Conservation (phyloP, 2,113 vertebrate species). For the Zapornia atra region DNA sequence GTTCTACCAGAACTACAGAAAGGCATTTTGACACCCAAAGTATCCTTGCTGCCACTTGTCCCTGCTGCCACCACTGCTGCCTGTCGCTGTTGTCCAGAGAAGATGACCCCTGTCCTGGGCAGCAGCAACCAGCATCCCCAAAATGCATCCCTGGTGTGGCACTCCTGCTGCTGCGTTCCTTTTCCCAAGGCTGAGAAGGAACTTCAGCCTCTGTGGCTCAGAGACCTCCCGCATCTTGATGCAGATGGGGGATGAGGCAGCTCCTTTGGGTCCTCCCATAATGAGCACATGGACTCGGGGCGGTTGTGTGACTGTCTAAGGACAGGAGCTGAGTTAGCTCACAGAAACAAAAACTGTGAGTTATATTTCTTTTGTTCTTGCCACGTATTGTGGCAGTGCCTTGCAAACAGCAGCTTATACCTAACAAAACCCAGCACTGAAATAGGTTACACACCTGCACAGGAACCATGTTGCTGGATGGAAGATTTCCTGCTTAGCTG, state of each 20-base stretch:
- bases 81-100: fast-evolving
- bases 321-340: not conserved
- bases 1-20: not conserved
- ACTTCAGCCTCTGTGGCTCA: fast-evolving
- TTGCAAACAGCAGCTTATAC: not conserved
- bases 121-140: not conserved
- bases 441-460: fast-evolving
- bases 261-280: not conserved
- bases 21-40: not conserved
- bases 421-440: not conserved
- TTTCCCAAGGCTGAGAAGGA: not conserved
- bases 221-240: not conserved
- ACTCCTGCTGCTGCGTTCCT: not conserved
- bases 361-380: not conserved
- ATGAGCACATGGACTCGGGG: not conserved
- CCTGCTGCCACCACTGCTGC: not conserved
- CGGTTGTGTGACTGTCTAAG: not conserved
- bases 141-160: not conserved
- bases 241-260: not conserved
- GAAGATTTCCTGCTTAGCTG: not conserved
- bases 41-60: not conserved
- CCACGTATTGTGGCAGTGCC: not conserved
- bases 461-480: not conserved
- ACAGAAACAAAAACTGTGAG: not conserved
- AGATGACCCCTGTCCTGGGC: not conserved